Base-by-base conservation (phyloP, 2,797 vertebrate species). In the Sparus aurata region DNA sequence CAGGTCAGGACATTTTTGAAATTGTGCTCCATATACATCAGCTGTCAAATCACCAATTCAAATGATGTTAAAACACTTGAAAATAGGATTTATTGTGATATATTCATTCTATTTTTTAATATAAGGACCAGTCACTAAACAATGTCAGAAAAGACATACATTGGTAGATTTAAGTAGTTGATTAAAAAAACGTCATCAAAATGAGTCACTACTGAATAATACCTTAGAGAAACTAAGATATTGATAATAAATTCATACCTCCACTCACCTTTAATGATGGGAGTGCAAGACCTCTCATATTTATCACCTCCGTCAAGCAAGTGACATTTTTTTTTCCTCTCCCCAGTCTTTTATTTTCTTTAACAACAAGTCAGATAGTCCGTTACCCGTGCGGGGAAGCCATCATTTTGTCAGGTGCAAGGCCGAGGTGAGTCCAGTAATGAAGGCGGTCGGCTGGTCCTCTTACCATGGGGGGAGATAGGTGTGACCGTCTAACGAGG, bases 401-500 rank as follows among this genome's bases (percentile, higher is more conserved):
- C 91, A 45, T 92, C 93, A 91, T 89, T 75, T 92, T 94, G 94
- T 95, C 93, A 95, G 91, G 89, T 94, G 93, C 77, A 84, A 93
- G 91, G 93, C 87, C 69, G 92, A 95, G 91, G 91, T 94, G 93
- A 89, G 88, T 89, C 84, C 53, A 2, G 87, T 95, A 95, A 95
- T 95, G 94, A 95, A 93, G 88, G 89, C 69, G 80, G 85, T 75
- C 20, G 90, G 86, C 86, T 69, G 87, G 84, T 87, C 88, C 88
- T 90, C 86, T 93, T 34, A 91, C 90, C 90, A 86, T 90, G 77
- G 89, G 92, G 92, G 87, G 27, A 93, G 93, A 93, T 93, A 96
- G 94, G 95, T 96, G 96, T 93, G 95, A 96, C 91, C 88, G 89
- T 94, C 95, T 96, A 96, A 96, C 94, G 93, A 96, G 95, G 88